phyloP scores from a whole-genome alignment of 2,113 vertebrate species.

The Oryzias melastigma region DNA sequence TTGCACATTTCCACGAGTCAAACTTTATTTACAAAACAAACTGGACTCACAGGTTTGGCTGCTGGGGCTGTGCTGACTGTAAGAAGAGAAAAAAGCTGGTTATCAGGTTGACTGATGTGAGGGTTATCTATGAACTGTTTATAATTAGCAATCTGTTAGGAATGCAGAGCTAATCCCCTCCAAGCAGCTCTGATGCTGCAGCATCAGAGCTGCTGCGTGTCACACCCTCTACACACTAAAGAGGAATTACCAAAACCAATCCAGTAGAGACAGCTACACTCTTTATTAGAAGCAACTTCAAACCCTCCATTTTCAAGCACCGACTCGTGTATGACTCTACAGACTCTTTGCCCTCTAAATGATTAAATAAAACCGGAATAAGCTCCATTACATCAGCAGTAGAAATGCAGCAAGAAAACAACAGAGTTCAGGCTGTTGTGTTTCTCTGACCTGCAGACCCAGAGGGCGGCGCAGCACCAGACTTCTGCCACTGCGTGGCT shows the following conservation, averaged over 20 bases:
- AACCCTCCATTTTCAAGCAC: constrained; percentile 15
- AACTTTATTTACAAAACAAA: not conserved
- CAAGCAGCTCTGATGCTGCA: constrained; percentile 39
- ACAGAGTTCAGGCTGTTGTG: too few species aligned
- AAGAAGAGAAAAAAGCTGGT: constrained; percentile 36
- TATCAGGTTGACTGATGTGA: constrained; percentile 18
- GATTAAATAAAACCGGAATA: too few species aligned
- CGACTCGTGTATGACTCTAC: too few species aligned
- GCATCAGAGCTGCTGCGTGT: constrained; percentile 20
- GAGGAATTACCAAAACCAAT: constrained; percentile 51
- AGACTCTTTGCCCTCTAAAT: too few species aligned
- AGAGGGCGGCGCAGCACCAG: constrained; percentile 91
- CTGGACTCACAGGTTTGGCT: constrained; percentile 88
- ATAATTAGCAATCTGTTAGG: constrained; percentile 45
- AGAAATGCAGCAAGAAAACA: too few species aligned
- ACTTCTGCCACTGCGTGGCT: constrained; percentile 93
- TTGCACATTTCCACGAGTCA: not conserved
- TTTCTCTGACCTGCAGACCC: constrained; percentile 87
- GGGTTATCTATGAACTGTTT: constrained; percentile 13
- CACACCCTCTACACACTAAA: constrained; percentile 34
- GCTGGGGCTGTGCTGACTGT: constrained; percentile 95
- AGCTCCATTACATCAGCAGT: too few species aligned
- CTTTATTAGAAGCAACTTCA: constrained; percentile 28
- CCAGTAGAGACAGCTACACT: constrained; percentile 15
- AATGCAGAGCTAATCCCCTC: constrained; percentile 43